Evolutionary conservation across 2,888 invertebrate species (phyloP), one percentile per base, ranked within the genome.

Genomic region (Amphimallon solstitiale): DNA sequence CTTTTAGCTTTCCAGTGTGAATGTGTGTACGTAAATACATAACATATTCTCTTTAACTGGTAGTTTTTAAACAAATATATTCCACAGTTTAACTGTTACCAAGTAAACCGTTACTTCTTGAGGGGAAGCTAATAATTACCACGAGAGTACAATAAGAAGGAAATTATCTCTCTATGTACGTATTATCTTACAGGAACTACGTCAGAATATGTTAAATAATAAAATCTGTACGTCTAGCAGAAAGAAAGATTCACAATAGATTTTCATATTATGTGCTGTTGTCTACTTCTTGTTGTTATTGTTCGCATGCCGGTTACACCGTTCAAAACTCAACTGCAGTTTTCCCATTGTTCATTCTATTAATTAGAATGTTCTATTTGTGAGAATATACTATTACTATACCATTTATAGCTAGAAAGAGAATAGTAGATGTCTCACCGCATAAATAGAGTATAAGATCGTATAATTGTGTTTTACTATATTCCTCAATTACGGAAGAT

Each of bases 311-410:
- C 21, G 38, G 19, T 38, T 37, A 19, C 38, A 17, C 37, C 15
- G 19, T 54, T 56, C 56, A 37, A 56, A 43, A 56, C 43, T 56
- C 56, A 40, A 56, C 56, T 40, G 56, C 43, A 43, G 43, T 43
- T 59, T 34, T 59, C 56, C 56, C 56, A 59, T 59, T 59, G 56
- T 45, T 23, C 45, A 23, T 17, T 59, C 34, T 29, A 59, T 29
- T 59, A 59, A 59, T 40, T 35, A 17, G 29, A 43, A 23, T 15
- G 40, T 49, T 12, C 7, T 45, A 45, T 45, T 14, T 15, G 10
- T 15, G 19, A 15, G 45, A 17, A 45, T 45, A 29, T 5, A 29
- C 29, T 29, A 29, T 29, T 29, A n/a, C n/a, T n/a, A n/a, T n/a
- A n/a, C n/a, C n/a, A n/a, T n/a, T n/a, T n/a, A 29, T 29, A 29